Percentiles rank a stretch among this genome's conserved stretches.
Evolutionary conservation across 2,888 invertebrate species (phyloP).

Genomic region (Drosophila meridiana): DNA sequence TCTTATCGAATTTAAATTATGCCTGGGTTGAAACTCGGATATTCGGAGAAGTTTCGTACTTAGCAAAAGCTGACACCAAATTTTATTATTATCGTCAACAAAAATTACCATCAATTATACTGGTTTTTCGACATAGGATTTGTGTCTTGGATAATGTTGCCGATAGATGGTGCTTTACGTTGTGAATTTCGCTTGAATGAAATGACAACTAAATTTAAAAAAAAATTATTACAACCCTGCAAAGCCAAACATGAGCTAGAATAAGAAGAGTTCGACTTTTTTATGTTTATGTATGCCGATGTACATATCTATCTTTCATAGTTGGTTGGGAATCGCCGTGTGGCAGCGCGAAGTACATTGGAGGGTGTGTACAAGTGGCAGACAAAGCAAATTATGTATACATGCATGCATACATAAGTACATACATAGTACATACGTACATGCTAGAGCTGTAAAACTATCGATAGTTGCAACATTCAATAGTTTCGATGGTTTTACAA

Average conservation of each 20-base stretch:
- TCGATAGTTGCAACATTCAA: too few relatives aligned
- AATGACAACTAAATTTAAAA: neutral
- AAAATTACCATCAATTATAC: neutral
- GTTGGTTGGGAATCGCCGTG: too few relatives aligned
- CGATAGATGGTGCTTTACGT: neutral
- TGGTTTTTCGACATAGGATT: neutral
- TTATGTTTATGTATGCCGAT: too few relatives aligned
- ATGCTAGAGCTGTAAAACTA: too few relatives aligned
- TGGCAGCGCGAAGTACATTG: too few relatives aligned
- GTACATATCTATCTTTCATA: too few relatives aligned
- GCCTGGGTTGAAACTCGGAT: neutral
- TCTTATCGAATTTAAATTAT: neutral
- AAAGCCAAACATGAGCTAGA: neutral
- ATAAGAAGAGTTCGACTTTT: neutral
- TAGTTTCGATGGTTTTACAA: too few relatives aligned
- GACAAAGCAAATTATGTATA: too few relatives aligned
- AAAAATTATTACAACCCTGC: too few relatives aligned
- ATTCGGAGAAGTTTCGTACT: neutral
- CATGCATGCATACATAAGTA: neutral
- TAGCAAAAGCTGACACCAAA: neutral
- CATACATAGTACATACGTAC: too few relatives aligned
- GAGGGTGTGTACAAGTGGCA: too few relatives aligned
- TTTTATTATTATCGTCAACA: neutral
- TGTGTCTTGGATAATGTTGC: neutral
- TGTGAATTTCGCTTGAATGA: neutral